These are phyloP conservation scores for Odontamblyopus lacepedii DNA, from an alignment of 2,797 vertebrate species.

Conservation along the genomic window DNA sequence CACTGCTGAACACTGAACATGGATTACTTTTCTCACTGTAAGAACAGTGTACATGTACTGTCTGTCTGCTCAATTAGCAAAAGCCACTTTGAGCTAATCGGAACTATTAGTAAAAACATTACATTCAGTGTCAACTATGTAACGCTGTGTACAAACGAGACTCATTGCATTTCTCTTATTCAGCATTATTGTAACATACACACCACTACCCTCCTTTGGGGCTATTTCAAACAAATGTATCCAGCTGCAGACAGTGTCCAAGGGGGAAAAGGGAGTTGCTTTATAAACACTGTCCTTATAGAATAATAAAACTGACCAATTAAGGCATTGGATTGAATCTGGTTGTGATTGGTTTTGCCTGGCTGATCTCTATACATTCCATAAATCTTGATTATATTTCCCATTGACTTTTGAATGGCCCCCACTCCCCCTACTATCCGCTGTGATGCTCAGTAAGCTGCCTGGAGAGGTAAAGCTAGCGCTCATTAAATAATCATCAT, in stretches of 20 bases:
- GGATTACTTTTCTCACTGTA: background rate
- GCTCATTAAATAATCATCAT: slow-evolving; percentile 62
- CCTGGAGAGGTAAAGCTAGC: slow-evolving; percentile 32
- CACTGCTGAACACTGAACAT: background rate
- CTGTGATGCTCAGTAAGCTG: slow-evolving; percentile 26
- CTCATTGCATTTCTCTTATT: no score
- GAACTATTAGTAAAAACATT: no score
- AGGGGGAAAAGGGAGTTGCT: background rate
- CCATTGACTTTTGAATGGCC: slow-evolving; percentile 18
- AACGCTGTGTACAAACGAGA: no score
- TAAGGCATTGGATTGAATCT: background rate
- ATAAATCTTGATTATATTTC: slow-evolving; percentile 13
- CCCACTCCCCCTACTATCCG: slow-evolving; percentile 1
- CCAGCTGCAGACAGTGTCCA: no score
- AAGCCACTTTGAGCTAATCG: no score
- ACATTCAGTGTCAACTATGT: no score
- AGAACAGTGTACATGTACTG: background rate
- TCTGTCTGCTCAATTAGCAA: no score
- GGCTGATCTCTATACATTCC: background rate
- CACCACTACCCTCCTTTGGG: background rate
- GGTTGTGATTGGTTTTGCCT: slow-evolving; percentile 8
- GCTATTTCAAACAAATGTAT: no score
- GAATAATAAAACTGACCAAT: background rate
- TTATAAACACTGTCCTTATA: background rate
- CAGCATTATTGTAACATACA: no score